A percentile compares a stretch with the other conserved stretches of the same genome.
Conservation (phyloP, 2,797 vertebrate species). For the Hemitrygon akajei region DNA sequence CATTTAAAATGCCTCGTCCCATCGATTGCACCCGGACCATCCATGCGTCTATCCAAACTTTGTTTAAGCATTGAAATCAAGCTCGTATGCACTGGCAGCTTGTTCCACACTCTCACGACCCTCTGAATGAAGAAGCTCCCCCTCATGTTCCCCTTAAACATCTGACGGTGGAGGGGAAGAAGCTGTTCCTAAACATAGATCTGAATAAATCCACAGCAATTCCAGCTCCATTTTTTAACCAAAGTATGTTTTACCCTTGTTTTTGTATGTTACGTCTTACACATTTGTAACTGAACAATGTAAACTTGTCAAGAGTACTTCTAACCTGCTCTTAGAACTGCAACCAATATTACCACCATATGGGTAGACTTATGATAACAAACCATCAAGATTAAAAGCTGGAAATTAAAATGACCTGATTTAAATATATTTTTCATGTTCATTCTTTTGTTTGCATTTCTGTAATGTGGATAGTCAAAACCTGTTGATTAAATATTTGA, state of each 20-base stretch:
- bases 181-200: too few species aligned
- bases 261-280: not conserved
- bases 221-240: not conserved
- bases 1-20: too few species aligned
- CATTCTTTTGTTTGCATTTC: not conserved
- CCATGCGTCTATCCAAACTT: too few species aligned
- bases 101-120: too few species aligned
- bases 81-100: too few species aligned
- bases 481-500: not conserved
- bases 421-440: not conserved
- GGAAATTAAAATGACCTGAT: not conserved
- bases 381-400: not conserved
- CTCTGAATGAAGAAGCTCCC: too few species aligned
- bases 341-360: not conserved
- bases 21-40: too few species aligned
- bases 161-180: too few species aligned
- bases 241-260: not conserved
- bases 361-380: not conserved
- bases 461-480: not conserved
- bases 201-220: not conserved
- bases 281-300: not conserved
- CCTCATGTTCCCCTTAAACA: too few species aligned
- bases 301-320: not conserved
- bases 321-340: not conserved
- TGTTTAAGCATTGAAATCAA: too few species aligned